Conservation (phyloP, 1,140 invertebrate genomes). For the Cyclargus thomasi region DNA sequence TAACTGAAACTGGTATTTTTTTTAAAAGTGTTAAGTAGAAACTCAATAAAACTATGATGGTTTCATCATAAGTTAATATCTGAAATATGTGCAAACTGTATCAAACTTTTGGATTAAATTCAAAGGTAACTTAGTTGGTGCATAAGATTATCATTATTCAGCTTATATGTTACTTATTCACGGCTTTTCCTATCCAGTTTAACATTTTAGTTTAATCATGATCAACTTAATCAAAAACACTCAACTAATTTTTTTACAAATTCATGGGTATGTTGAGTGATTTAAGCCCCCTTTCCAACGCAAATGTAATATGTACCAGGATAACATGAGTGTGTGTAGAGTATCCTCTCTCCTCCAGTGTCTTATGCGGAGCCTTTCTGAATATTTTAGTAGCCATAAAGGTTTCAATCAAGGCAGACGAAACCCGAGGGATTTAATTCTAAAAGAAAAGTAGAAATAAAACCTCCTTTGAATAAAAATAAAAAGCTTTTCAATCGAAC, state of each 20-base stretch:
- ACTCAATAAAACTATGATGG: no score
- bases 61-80: no score
- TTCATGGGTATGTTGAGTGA: no score
- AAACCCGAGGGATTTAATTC: constrained; percentile 20
- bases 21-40: no score
- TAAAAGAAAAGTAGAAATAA: constrained; percentile 17
- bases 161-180: no score
- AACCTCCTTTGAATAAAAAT: background rate
- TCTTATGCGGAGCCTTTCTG: constrained; percentile 19
- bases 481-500: background rate
- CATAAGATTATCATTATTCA: background rate
- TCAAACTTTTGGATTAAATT: background rate
- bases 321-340: constrained; percentile 9
- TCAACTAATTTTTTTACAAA: no score
- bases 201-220: no score
- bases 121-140: background rate
- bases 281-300: background rate
- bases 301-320: constrained; percentile 18
- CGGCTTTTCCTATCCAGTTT: no score
- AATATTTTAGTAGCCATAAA: constrained; percentile 22
- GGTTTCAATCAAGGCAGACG: constrained; percentile 22
- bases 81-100: background rate
- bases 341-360: constrained; percentile 5
- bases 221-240: no score
- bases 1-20: no score